Evolutionary conservation across 2,113 vertebrate species (phyloP).

Genomic region (Neofelis nebulosa): DNA sequence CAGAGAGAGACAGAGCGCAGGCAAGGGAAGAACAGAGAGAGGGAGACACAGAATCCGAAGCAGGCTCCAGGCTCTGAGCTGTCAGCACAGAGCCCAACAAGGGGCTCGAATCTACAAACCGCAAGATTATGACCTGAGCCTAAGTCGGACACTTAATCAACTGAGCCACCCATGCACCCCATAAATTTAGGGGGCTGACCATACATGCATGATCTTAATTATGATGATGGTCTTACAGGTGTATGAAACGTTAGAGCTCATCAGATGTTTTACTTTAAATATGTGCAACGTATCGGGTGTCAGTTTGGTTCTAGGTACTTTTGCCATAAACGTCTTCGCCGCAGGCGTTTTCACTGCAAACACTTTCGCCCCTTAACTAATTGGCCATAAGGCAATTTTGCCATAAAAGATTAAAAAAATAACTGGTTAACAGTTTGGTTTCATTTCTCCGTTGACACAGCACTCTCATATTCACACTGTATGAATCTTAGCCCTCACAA

Average conservation of each 20-base stretch:
- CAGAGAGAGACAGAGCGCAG: no score
- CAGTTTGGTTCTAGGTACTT: neutral
- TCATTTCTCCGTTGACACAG: neutral
- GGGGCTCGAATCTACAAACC: no score
- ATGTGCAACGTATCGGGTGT: neutral
- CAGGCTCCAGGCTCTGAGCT: no score
- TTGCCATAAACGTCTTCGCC: neutral
- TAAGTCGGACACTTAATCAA: accelerated
- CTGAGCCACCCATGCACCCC: no score
- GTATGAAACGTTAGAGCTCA: neutral
- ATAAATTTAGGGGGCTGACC: neutral
- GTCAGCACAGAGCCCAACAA: no score
- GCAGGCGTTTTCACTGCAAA: neutral
- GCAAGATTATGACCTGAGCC: no score
- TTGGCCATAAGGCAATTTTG: neutral
- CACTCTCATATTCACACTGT: neutral
- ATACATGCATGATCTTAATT: neutral
- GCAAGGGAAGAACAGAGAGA: no score
- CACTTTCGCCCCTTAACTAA: neutral
- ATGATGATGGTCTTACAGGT: neutral
- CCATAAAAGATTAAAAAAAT: neutral
- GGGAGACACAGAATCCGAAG: no score
- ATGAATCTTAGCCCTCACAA: neutral
- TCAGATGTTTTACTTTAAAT: neutral
- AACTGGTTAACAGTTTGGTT: neutral